Conservation (phyloP, 2,888 invertebrate species). For the Melanchra persicariae region DNA sequence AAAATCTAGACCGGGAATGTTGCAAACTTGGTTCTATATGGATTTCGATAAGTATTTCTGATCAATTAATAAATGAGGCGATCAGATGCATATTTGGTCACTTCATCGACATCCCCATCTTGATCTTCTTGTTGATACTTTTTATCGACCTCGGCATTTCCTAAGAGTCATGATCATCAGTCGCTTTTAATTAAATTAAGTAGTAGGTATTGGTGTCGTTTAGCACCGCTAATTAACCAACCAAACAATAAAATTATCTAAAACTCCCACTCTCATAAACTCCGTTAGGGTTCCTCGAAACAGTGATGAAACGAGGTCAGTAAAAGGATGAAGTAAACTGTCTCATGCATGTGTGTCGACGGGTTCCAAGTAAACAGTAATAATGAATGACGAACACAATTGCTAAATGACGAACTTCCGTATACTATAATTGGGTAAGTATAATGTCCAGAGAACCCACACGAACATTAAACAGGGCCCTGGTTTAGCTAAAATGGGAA, state of each 20-base stretch:
- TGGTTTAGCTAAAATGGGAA: slow-evolving; percentile 18
- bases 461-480: slow-evolving; percentile 15
- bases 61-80: no score
- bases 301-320: slow-evolving; percentile 23
- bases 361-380: slow-evolving; percentile 68
- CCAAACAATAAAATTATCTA: no score
- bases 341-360: slow-evolving; percentile 28
- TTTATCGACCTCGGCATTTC: no score
- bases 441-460: slow-evolving; percentile 45
- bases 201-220: no score
- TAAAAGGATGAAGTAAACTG: slow-evolving; percentile 31
- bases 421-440: slow-evolving; percentile 72
- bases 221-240: background rate
- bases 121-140: no score
- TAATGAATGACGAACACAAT: slow-evolving; percentile 71
- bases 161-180: no score
- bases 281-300: slow-evolving; percentile 3
- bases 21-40: no score
- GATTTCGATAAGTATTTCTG: no score
- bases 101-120: no score
- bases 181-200: no score
- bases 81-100: no score
- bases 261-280: background rate
- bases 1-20: no score
- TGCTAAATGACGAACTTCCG: slow-evolving; percentile 83